Base-by-base conservation (phyloP, 1,140 invertebrate species). In the Acromyrmex charruanus region DNA sequence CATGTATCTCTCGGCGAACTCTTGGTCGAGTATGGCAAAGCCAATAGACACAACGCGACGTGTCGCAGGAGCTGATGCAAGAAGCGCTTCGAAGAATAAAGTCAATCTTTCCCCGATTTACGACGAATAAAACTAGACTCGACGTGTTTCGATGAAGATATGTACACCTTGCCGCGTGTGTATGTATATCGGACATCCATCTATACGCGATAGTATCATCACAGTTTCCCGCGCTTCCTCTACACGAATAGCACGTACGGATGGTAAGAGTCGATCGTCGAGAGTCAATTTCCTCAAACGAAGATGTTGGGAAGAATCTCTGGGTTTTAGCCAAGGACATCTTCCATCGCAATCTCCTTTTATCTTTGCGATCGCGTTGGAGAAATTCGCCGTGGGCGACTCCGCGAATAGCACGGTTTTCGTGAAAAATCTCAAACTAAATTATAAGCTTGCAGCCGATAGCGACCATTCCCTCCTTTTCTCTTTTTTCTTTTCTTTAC, bases 251-350 rank as follows among this genome's bases (percentile, higher is more conserved):
- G 12, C 59, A 39, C 61, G 74, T 10, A 59, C 71, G 66, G 5
- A 77, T 35, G 74, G 74, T 66, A 49, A 44, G 39, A 72, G 58
- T 55, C 81, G 68, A 77, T 87, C 66, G 85, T 92, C 69, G 82
- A 88, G 87, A 90, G 88, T 92, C 88, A 91, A 92, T 92, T 91
- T 92, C 86, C 85, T 69, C 71, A 80, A 88, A 92, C 65, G 89
- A 89, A 91, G 89, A 65, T 53, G 49, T 55, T 65, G 72, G 68
- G 14, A 39, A 79, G 63, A 16, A 18, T 58, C 31, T 12, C 49
- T 10, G 53, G 35, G 18, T 85, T 88, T 65, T 44, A 25, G 12
- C 28, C 66, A 6, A 79, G 25, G 44, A 74, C 75, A 74, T 58
- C 65, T 77, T 25, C 44, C 35, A 28, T 61, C 51, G 9, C 77